Evolutionary conservation across 2,797 vertebrate genomes (phyloP).

Genomic region (Morelia viridis): DNA sequence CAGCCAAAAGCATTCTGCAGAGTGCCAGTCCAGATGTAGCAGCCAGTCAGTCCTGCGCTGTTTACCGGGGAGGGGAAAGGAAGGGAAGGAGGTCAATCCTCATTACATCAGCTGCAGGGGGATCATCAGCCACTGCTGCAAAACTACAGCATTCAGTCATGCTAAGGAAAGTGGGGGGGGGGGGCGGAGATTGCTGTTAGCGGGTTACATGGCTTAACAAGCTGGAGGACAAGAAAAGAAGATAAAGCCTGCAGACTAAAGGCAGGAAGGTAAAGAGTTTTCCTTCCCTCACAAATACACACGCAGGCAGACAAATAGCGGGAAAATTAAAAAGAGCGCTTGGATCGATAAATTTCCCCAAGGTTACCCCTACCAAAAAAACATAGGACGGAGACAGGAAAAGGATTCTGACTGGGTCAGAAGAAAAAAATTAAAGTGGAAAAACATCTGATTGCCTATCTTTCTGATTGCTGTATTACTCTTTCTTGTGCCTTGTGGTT

Average conservation of each 20-base stretch:
- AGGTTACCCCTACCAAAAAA: not conserved
- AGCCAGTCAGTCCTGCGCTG: not conserved
- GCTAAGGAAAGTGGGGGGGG: not conserved
- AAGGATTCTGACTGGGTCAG: not conserved
- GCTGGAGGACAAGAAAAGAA: not conserved
- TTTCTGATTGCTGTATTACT: not conserved
- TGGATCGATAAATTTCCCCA: not conserved
- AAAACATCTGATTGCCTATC: not conserved
- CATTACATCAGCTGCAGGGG: not conserved
- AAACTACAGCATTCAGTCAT: too few species aligned
- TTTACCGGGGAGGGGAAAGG: too few species aligned
- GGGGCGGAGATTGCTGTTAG: not conserved
- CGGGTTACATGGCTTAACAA: not conserved
- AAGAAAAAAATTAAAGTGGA: not conserved
- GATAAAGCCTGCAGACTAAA: not conserved
- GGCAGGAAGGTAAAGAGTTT: rapidly evolving
- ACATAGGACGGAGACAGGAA: not conserved
- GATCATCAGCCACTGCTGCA: not conserved
- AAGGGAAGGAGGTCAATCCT: not conserved
- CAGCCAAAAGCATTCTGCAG: not conserved
- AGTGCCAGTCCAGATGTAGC: not conserved
- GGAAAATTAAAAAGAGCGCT: constrained; percentile 13
- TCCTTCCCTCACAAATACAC: not conserved
- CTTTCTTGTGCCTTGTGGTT: too few species aligned
- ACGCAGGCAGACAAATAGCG: not conserved